Evolutionary conservation across 2,797 vertebrate genomes (phyloP), one percentile per base, ranked within the genome.

Genomic region (Mus minutoides): DNA sequence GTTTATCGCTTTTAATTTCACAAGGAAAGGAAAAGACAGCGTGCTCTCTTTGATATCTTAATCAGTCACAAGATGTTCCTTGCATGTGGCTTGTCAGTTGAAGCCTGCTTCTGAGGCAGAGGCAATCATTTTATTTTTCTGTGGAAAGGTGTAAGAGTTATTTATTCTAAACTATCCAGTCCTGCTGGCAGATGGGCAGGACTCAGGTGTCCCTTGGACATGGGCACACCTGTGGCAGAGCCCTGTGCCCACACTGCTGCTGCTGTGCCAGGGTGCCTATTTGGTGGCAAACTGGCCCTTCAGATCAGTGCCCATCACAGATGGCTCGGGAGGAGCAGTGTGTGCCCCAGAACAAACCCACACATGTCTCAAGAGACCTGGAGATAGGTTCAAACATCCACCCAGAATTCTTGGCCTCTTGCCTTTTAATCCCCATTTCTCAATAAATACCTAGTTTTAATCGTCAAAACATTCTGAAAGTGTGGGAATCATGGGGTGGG

Each of bases 1-100:
- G 54, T 52, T 52, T 83, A 92, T 91, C 93, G 77, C 92, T 92
- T 95, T 93, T 87, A 90, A 76, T 90, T 97, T 97, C 76, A 95
- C 62, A 84, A 94, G 90, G 94, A 43, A 60, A 97, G 40, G 69
- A 56, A 87, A n/a, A 80, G 82, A 3, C 82, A 92, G 34, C 60
- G 79, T 95, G 67, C 80, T 96, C 89, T 52, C 94, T 96, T 78
- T 93, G 67, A 77, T 87, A 54, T 76, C 80, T 46, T 76, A 77
- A 58, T 92, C 46, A 85, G 90, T 79, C 90, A 54, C 95, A 86
- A 11, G 93, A 52, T 34, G 40, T 64, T 88, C 60, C 67, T 60
- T 67, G 88, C 17, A 34, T 86, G 90, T n/a, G 58, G 58, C 91
- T 24, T 95, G 73, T 94, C 88, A 34, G 22, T 67, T 60, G 94